These are phyloP conservation scores for Lasioglossum malachurum DNA, from an alignment of 2,888 invertebrate genomes.

Conservation along the genomic window DNA sequence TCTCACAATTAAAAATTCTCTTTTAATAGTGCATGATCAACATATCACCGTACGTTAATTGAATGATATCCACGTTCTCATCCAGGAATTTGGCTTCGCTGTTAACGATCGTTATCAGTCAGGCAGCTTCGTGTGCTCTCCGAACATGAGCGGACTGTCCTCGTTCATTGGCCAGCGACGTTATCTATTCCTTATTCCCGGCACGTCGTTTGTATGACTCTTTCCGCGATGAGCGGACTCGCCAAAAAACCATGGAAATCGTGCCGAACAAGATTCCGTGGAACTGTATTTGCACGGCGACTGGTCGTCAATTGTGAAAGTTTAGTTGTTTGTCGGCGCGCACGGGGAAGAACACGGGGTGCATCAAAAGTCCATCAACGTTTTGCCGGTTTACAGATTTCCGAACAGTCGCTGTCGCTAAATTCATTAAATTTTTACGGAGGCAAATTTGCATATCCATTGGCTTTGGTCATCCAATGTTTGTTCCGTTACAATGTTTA, in stretches of 20 bases:
- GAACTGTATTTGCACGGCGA: conserved; percentile 38
- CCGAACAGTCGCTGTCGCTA: neutral
- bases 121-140: neutral
- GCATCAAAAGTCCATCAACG: conserved; percentile 27
- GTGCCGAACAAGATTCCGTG: conserved; percentile 45
- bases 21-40: neutral
- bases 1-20: neutral
- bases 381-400: neutral
- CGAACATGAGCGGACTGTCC: conserved; percentile 17
- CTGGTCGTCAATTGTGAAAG: conserved; percentile 61
- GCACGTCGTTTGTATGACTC: conserved; percentile 54
- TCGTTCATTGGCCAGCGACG: conserved; percentile 53
- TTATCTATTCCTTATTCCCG: conserved; percentile 66
- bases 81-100: conserved; percentile 7
- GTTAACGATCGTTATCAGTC: conserved; percentile 14
- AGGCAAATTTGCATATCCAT: neutral
- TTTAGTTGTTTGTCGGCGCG: conserved; percentile 55
- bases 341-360: conserved; percentile 34
- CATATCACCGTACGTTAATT: neutral
- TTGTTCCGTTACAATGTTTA: neutral
- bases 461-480: neutral
- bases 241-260: conserved; percentile 66
- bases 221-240: conserved; percentile 45
- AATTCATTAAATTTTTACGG: neutral
- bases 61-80: neutral